phyloP scores from a whole-genome alignment of 2,888 invertebrate genomes.

The Magallana nippona region DNA sequence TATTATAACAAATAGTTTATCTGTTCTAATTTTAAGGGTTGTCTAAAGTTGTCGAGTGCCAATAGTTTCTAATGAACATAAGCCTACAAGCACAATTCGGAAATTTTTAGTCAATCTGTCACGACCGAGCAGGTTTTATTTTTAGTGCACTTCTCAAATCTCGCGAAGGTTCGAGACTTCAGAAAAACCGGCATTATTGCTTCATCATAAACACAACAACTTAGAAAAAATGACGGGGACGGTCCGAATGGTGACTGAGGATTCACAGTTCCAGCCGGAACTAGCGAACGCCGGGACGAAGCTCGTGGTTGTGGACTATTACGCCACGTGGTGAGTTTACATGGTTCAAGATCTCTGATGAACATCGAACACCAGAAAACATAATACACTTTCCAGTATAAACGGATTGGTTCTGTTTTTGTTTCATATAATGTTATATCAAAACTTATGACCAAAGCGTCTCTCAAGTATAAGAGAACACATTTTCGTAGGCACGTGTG shows the following conservation, averaged over 20 bases:
- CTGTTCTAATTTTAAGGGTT: too few relatives aligned
- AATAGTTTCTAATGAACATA: too few relatives aligned
- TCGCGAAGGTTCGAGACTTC: constrained; percentile 27
- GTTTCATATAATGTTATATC: too few relatives aligned
- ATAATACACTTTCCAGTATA: neutral
- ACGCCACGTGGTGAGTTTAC: constrained; percentile 90
- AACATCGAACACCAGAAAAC: too few relatives aligned
- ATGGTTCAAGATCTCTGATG: neutral
- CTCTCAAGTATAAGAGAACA: too few relatives aligned
- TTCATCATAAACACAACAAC: neutral
- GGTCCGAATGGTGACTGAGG: constrained; percentile 81
- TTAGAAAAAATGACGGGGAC: constrained; percentile 40
- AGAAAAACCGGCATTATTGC: constrained; percentile 28
- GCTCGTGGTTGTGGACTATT: constrained; percentile 96
- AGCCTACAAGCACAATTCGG: too few relatives aligned
- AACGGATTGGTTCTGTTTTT: too few relatives aligned
- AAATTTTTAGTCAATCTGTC: too few relatives aligned
- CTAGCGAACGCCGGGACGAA: constrained; percentile 91
- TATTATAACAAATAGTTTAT: too few relatives aligned
- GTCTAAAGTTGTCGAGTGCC: too few relatives aligned
- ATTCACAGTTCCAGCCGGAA: constrained; percentile 91
- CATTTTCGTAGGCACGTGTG: too few relatives aligned
- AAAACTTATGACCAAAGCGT: too few relatives aligned
- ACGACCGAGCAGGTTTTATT: neutral
- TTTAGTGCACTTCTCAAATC: neutral